Evolutionary conservation across 2,888 invertebrate genomes (phyloP).

Genomic region (Volucella bombylans): DNA sequence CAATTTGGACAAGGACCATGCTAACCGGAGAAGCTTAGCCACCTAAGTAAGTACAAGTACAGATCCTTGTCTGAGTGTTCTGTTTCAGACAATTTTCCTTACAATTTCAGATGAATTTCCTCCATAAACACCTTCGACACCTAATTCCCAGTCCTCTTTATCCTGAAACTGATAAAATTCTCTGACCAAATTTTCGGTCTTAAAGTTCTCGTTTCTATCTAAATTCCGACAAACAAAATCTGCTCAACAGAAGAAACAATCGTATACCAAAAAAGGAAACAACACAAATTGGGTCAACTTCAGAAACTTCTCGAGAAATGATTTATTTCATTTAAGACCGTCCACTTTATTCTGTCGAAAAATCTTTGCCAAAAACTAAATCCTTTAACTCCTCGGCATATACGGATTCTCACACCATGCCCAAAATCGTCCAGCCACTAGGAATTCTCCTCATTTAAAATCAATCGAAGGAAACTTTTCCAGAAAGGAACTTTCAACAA

Average conservation of each 20-base stretch:
- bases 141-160: too few species aligned
- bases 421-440: conserved; percentile 24
- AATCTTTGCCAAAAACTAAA: conserved; percentile 15
- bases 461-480: conserved; percentile 54
- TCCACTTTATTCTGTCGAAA: not conserved
- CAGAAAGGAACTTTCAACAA: conserved; percentile 13
- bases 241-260: not conserved
- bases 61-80: too few species aligned
- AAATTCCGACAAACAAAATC: not conserved
- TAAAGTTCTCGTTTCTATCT: too few species aligned
- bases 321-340: conserved; percentile 3
- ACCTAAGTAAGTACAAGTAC: too few species aligned
- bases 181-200: too few species aligned
- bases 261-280: not conserved
- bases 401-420: not conserved
- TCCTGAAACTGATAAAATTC: too few species aligned
- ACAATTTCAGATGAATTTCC: too few species aligned
- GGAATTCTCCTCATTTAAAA: conserved; percentile 49
- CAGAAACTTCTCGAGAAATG: not conserved
- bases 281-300: conserved; percentile 5
- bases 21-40: too few species aligned
- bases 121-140: too few species aligned
- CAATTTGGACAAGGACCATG: too few species aligned
- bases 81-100: too few species aligned
- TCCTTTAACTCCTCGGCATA: conserved; percentile 8